Conservation (phyloP, 2,113 vertebrate species). For the Balaeniceps rex region DNA sequence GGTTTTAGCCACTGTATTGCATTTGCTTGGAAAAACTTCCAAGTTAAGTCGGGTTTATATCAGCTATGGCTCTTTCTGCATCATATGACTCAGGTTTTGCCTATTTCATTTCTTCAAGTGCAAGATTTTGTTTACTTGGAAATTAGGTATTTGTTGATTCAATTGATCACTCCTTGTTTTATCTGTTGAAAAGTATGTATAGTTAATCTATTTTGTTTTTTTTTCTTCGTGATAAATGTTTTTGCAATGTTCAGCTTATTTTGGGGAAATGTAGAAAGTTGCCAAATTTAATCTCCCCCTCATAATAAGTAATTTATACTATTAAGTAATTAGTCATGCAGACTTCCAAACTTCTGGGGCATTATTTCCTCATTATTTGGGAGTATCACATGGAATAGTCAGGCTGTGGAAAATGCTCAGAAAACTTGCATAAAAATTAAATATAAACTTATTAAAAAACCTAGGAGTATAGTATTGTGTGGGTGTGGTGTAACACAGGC, state of each 20-base stretch:
- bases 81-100: background rate
- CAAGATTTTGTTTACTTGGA: background rate
- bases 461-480: background rate
- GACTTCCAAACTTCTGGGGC: background rate
- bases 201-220: background rate
- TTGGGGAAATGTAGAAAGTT: background rate
- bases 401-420: background rate
- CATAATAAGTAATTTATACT: background rate
- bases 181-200: background rate
- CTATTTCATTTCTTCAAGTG: background rate
- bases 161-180: background rate
- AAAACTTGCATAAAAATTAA: background rate
- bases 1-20: background rate
- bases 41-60: background rate
- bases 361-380: background rate
- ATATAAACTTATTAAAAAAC: background rate
- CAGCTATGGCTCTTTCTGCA: background rate
- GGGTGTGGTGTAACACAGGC: constrained; percentile 5
- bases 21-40: background rate
- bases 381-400: background rate
- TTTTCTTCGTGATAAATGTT: background rate
- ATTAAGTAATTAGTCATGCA: background rate
- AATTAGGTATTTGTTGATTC: background rate
- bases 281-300: background rate
- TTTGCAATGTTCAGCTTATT: background rate